Evolutionary conservation across 2,797 vertebrate genomes (phyloP).

Genomic region (Falco peregrinus): DNA sequence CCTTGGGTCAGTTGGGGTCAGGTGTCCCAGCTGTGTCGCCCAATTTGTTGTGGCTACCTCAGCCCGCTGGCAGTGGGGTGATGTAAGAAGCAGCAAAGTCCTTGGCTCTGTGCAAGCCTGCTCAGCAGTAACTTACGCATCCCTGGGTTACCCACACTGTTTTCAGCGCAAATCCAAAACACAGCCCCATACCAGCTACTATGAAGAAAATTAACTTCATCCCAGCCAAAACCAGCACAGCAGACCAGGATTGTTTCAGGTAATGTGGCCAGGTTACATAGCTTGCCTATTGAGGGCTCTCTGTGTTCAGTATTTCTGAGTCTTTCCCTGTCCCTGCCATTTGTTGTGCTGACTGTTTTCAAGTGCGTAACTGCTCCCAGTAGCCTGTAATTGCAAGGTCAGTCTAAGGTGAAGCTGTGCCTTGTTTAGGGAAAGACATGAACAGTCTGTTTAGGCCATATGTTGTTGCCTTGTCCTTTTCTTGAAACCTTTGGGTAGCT

Average conservation of each 20-base stretch:
- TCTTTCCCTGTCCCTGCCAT: background rate
- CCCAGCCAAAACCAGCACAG: background rate
- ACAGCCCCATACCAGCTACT: background rate
- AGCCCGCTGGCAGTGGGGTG: no score
- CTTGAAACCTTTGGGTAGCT: conserved; percentile 3
- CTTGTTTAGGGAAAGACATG: background rate
- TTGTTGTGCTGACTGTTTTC: conserved; percentile 22
- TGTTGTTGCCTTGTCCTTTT: conserved; percentile 24
- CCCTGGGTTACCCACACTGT: background rate
- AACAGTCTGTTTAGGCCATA: conserved; percentile 23
- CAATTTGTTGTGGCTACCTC: no score
- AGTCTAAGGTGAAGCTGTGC: conserved; percentile 33
- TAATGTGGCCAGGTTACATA: background rate
- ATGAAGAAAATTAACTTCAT: background rate
- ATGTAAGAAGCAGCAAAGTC: no score
- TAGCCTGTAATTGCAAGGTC: conserved; percentile 66
- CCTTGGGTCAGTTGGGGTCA: no score
- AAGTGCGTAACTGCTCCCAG: conserved; percentile 28
- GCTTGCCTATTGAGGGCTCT: background rate
- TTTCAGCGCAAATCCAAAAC: background rate
- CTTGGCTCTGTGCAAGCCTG: background rate
- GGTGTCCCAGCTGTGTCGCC: no score
- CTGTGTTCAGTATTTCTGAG: background rate
- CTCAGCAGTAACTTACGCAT: background rate
- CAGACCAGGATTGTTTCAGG: background rate